Percentiles rank a stretch among this genome's conserved stretches.
These are phyloP conservation scores for Lacerta agilis DNA, from an alignment of 2,797 vertebrate genomes.

Conservation along the genomic window DNA sequence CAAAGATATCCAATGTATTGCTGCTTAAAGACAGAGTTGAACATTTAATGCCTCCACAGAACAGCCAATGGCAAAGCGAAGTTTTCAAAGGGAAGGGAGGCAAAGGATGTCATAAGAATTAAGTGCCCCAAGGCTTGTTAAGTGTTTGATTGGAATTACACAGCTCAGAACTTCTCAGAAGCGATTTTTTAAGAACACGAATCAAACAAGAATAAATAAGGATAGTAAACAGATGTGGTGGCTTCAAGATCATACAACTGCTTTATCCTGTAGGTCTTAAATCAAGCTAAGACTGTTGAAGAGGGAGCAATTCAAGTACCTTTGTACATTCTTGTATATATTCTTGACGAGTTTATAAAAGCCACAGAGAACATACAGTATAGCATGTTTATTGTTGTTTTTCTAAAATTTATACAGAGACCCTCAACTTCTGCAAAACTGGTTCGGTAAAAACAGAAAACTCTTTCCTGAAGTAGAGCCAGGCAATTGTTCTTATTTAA, in stretches of 20 bases:
- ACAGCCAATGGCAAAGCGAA: background rate
- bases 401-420: background rate
- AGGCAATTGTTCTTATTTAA: background rate
- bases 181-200: background rate
- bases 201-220: constrained; percentile 13
- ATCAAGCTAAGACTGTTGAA: background rate
- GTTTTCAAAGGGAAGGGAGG: background rate
- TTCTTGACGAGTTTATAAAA: constrained; percentile 7
- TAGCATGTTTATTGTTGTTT: background rate
- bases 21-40: background rate
- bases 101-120: constrained; percentile 2
- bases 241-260: background rate
- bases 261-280: constrained; percentile 3
- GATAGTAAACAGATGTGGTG: background rate
- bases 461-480: background rate
- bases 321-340: background rate
- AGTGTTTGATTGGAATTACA: constrained; percentile 14
- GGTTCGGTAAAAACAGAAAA: constrained; percentile 10
- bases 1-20: background rate
- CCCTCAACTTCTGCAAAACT: background rate
- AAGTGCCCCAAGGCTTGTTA: background rate
- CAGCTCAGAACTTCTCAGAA: background rate
- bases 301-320: background rate
- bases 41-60: constrained; percentile 1
- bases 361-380: background rate